These are phyloP conservation scores for Polymixis lichenea DNA, from an alignment of 2,888 invertebrate species.

Conservation along the genomic window DNA sequence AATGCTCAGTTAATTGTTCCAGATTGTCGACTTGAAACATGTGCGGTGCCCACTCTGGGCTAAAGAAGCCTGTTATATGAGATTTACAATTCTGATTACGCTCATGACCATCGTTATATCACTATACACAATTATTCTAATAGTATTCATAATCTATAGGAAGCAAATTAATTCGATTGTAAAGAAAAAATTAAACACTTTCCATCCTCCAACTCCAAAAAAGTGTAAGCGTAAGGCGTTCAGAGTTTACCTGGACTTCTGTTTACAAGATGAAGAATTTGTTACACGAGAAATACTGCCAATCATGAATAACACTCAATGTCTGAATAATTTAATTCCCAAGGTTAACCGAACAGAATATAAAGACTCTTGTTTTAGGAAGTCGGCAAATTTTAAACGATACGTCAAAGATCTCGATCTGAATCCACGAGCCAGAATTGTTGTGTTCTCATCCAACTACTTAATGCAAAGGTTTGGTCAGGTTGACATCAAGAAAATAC, in stretches of 20 bases:
- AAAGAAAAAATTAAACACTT: constrained; percentile 70
- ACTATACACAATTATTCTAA: constrained; percentile 69
- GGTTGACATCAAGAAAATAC: constrained; percentile 86
- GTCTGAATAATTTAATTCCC: constrained; percentile 67
- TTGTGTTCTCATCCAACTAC: constrained; percentile 86
- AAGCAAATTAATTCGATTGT: constrained; percentile 70
- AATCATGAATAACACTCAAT: constrained; percentile 75
- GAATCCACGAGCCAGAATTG: constrained; percentile 71
- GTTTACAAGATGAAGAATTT: constrained; percentile 82
- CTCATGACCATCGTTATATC: constrained; percentile 69
- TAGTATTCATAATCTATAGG: constrained; percentile 74
- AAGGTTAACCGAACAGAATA: constrained; percentile 68
- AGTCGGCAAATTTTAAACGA: constrained; percentile 69
- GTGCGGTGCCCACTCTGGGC: constrained; percentile 79
- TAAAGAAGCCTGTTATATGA: constrained; percentile 75
- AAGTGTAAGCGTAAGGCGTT: constrained; percentile 50
- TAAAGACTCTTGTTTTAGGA: constrained; percentile 68
- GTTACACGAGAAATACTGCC: constrained; percentile 82
- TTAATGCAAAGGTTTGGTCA: constrained; percentile 83
- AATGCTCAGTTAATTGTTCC: constrained; percentile 64
- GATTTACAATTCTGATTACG: constrained; percentile 73
- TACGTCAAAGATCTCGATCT: constrained; percentile 71
- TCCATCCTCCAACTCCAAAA: constrained; percentile 45
- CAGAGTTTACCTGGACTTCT: constrained; percentile 76
- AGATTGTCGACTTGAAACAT: constrained; percentile 77